Evolutionary conservation across 2,888 invertebrate genomes (phyloP).

Genomic region (Tipula unca): DNA sequence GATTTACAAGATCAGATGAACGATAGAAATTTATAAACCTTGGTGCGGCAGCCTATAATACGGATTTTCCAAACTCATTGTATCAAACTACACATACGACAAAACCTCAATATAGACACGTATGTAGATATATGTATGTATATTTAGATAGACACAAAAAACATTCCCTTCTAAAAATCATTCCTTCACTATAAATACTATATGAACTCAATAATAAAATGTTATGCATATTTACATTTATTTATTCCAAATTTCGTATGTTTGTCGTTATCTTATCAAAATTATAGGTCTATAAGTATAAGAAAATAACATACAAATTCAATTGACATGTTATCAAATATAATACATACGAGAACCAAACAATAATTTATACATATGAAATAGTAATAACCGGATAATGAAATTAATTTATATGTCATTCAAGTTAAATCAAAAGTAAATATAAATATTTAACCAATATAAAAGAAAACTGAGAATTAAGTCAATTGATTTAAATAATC

Average conservation of each 20-base stretch:
- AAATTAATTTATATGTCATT: not conserved
- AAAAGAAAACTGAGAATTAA: not conserved
- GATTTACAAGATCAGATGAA: too few species aligned
- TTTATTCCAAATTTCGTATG: not conserved
- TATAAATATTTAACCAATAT: not conserved
- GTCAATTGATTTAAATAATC: conserved; percentile 14
- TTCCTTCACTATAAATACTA: not conserved
- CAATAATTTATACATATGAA: not conserved
- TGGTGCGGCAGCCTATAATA: too few species aligned
- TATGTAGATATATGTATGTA: too few species aligned
- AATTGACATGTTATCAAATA: conserved; percentile 14
- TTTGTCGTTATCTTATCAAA: not conserved
- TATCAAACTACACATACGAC: too few species aligned
- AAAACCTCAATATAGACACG: too few species aligned
- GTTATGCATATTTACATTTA: not conserved
- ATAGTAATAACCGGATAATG: not conserved
- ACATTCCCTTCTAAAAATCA: too few species aligned
- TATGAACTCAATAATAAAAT: not conserved
- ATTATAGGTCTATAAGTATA: not conserved
- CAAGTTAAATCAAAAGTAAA: conserved; percentile 14
- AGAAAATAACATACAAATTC: not conserved
- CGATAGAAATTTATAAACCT: too few species aligned
- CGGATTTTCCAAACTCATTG: too few species aligned
- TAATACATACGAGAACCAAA: not conserved
- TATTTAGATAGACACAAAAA: too few species aligned